These are phyloP conservation scores for Drosophila trapezifrons DNA, from an alignment of 1,140 invertebrate genomes.

Conservation along the genomic window DNA sequence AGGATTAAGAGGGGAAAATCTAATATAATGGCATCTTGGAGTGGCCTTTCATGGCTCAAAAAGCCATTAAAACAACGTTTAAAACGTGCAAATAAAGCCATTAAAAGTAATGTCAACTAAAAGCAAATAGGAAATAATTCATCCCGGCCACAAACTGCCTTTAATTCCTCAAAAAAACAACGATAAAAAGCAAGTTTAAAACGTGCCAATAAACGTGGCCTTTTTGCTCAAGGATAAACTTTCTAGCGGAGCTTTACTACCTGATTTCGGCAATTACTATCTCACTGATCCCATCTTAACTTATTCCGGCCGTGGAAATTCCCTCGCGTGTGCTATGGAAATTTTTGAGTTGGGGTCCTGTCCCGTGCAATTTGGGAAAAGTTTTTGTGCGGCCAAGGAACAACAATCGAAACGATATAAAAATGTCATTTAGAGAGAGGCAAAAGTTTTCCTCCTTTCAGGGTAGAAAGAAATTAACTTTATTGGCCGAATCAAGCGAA, in stretches of 20 bases:
- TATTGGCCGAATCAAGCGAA: constrained; percentile 79
- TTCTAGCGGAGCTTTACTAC: constrained; percentile 11
- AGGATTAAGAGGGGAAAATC: constrained; percentile 1
- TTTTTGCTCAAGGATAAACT: constrained; percentile 17
- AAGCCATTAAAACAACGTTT: constrained; percentile 9
- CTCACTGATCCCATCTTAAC: constrained; percentile 45
- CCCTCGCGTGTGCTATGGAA: constrained; percentile 39
- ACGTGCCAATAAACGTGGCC: constrained; percentile 28
- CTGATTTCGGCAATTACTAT: constrained; percentile 37
- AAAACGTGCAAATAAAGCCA: constrained; percentile 53
- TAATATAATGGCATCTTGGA: not conserved
- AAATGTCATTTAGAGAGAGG: constrained; percentile 71
- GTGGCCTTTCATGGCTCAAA: not conserved
- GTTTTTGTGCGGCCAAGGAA: constrained; percentile 29
- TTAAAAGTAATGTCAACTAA: constrained; percentile 66
- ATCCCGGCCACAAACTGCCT: constrained; percentile 43
- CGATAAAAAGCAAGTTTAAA: constrained; percentile 32
- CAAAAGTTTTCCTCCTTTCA: constrained; percentile 45
- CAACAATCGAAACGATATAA: constrained; percentile 63
- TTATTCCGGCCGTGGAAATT: constrained; percentile 14
- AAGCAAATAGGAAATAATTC: constrained; percentile 66
- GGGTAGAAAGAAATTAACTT: constrained; percentile 70
- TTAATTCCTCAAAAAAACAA: constrained; percentile 16
- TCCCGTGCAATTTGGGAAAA: constrained; percentile 35
- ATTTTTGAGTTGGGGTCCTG: constrained; percentile 38